Base-by-base conservation (phyloP, 2,888 invertebrate genomes). In the Netelia virgata region DNA sequence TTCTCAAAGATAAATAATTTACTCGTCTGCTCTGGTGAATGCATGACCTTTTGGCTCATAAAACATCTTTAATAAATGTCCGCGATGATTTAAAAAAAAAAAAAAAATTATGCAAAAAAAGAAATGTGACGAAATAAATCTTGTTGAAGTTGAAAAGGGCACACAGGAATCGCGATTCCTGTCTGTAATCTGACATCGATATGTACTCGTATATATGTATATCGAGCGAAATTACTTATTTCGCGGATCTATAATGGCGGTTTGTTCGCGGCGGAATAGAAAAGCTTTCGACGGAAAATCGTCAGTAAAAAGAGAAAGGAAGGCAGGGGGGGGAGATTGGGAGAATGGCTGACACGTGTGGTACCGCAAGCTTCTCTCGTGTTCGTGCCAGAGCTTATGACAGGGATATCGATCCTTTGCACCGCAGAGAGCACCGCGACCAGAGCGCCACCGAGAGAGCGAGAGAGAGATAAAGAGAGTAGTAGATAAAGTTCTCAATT, bases 391-490 rank as follows among this genome's bases (percentile, higher is more conserved):
- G 47, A 85, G 86, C 86, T 88, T 88, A 89, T 89, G 88, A 88
- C 86, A 86, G 85, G 87, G 86, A 82, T 89, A 89, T 89, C 87
- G 89, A 89, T 89, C 86, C 88, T 63, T 73, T 68, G 76, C 63
- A 75, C 72, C 76, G 57, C 50, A 47, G 47, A 57, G 55, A 57
- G 55, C 61, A 70, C 53, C 61, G 18, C 63, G 36, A 63, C 82
- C 18, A 53, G 61, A 73, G 20, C 72, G 76, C 43, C 43, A 61
- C 50, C 66, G 14, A 74, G n/a, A 18, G 59, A 36, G 28, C 3
- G 28, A 28, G 28, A 57, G 55, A 57, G 16, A 18, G 18, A 9
- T 1, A 57, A 18, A 20, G 55, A 9, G 16, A 57, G 16, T 18
- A 57, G 55, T 57, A 57, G 55, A 18, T 57, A 57, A 57, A 57